Evolutionary conservation across 2,113 vertebrate genomes (phyloP).

Genomic region (Aphyosemion australe): DNA sequence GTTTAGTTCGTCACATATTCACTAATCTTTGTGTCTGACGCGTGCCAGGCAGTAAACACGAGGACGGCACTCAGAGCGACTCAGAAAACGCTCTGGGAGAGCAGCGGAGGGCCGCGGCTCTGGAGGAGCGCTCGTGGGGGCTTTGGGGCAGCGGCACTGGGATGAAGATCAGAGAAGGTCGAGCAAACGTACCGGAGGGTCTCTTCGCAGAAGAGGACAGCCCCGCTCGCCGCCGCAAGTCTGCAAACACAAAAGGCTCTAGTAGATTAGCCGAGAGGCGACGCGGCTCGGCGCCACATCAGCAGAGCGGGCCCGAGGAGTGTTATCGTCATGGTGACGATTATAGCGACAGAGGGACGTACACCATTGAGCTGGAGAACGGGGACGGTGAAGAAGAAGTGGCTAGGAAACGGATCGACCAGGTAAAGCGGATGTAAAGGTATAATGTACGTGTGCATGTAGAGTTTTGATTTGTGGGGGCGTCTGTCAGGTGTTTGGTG

Average conservation of each 20-base stretch:
- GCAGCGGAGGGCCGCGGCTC: conserved; percentile 79
- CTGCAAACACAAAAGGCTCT: conserved; percentile 55
- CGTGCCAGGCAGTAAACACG: conserved; percentile 89
- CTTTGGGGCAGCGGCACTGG: conserved; percentile 75
- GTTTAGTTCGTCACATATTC: background rate
- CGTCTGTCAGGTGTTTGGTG: conserved; percentile 87
- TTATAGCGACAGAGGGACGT: conserved; percentile 93
- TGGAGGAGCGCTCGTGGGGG: conserved; percentile 85
- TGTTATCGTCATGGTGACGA: conserved; percentile 83
- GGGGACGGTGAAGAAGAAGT: conserved; percentile 89
- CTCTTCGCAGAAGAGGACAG: conserved; percentile 79
- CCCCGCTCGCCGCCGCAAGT: conserved; percentile 77
- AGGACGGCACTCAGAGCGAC: conserved; percentile 96
- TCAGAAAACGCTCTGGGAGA: conserved; percentile 89
- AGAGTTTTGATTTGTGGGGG: conserved; percentile 1
- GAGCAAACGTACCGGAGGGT: conserved; percentile 75
- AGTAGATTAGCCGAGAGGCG: conserved; percentile 50
- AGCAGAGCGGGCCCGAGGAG: conserved; percentile 51
- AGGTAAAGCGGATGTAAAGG: conserved; percentile 76
- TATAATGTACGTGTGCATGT: background rate
- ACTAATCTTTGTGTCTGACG: background rate
- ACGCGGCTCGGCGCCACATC: conserved; percentile 46
- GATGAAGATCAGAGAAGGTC: conserved; percentile 78
- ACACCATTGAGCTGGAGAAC: conserved; percentile 93
- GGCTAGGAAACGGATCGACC: conserved; percentile 93